Conservation (phyloP, 1,140 invertebrate genomes). For the Pteromalus puparum region DNA sequence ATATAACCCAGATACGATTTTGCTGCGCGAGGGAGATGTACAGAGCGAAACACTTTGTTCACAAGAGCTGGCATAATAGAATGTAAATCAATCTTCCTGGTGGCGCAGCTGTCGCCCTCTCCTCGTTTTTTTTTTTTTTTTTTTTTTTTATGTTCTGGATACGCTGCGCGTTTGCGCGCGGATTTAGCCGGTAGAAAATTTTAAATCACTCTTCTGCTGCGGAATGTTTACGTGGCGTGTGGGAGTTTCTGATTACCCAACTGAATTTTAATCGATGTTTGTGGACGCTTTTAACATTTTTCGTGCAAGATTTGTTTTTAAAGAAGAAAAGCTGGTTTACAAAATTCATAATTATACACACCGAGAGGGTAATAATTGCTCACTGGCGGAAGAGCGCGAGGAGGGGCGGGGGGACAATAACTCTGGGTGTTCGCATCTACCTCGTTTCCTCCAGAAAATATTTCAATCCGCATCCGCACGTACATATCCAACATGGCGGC, state of each 20-base stretch:
- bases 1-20: neutral
- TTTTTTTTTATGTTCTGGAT: neutral
- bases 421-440: too few species aligned
- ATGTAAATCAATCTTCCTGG: slow-evolving; percentile 43
- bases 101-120: neutral
- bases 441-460: neutral
- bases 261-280: neutral
- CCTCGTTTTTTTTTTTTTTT: neutral
- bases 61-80: slow-evolving; percentile 22
- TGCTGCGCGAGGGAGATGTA: too few species aligned
- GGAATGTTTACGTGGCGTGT: neutral
- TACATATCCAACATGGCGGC: neutral
- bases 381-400: too few species aligned
- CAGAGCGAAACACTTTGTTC: neutral
- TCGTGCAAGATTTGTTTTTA: too few species aligned
- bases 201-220: neutral
- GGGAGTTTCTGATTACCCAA: neutral
- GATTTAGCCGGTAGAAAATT: too few species aligned
- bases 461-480: neutral
- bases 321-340: too few species aligned
- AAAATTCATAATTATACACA: too few species aligned
- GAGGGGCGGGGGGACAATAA: too few species aligned
- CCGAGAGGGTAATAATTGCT: too few species aligned
- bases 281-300: neutral
- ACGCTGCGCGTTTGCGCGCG: too few species aligned